A percentile compares a stretch with the other conserved stretches of the same genome.
phyloP scores from a whole-genome alignment of 2,113 vertebrate species.

The Charadrius vociferus region DNA sequence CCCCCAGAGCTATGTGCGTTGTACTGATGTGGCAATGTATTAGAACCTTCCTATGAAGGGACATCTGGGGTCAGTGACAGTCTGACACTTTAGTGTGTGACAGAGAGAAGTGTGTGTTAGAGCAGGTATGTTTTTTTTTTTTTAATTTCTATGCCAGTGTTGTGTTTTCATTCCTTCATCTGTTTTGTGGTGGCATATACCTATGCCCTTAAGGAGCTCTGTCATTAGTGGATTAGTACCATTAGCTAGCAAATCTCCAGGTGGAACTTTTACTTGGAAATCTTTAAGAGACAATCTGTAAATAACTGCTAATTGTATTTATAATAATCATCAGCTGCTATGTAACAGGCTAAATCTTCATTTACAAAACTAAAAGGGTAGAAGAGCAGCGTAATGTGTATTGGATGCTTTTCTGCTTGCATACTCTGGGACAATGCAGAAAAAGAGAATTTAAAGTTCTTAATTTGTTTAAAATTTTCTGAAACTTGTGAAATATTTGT shows the following conservation, averaged over 20 bases:
- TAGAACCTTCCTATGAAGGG: background rate
- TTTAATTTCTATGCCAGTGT: background rate
- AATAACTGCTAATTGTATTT: background rate
- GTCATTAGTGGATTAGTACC: background rate
- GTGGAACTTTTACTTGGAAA: background rate
- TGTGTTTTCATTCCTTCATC: background rate
- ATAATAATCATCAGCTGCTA: background rate
- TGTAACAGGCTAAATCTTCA: background rate
- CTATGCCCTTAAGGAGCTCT: background rate
- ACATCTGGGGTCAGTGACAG: background rate
- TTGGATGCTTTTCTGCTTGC: background rate
- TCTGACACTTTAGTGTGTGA: background rate
- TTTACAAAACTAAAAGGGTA: background rate
- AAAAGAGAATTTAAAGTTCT: background rate
- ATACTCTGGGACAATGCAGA: background rate
- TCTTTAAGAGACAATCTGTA: background rate
- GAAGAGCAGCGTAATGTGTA: background rate
- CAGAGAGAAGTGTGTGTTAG: background rate
- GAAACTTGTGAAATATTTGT: background rate
- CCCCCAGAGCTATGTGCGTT: background rate
- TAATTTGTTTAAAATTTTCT: background rate
- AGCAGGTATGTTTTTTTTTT: background rate
- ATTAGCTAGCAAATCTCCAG: background rate
- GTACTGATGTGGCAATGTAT: background rate
- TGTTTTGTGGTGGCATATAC: background rate